Evolutionary conservation across 1,140 invertebrate species (phyloP), one percentile per base, ranked within the genome.

Genomic region (Riptortus pedestris): DNA sequence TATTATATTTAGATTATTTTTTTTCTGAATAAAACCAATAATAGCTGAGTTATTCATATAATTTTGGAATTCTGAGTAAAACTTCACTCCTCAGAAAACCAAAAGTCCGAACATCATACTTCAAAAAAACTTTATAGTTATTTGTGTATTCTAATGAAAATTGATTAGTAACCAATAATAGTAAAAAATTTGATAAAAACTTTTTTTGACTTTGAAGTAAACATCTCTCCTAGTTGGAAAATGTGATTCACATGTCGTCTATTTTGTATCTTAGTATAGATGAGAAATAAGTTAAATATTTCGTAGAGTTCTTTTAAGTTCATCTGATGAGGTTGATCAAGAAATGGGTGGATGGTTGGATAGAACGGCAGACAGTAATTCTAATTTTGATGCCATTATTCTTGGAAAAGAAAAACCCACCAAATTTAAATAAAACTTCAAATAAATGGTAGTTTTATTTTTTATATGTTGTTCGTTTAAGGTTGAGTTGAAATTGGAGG

Each of bases 401-500:
- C 5, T 5, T 38, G 5, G 14, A 38, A 38, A 38, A n/a, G n/a
- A n/a, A n/a, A n/a, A n/a, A n/a, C n/a, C n/a, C n/a, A n/a, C n/a
- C n/a, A n/a, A n/a, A n/a, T n/a, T n/a, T n/a, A n/a, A n/a, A n/a
- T n/a, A n/a, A n/a, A n/a, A n/a, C n/a, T n/a, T n/a, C n/a, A n/a
- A n/a, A n/a, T n/a, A n/a, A n/a, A n/a, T n/a, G n/a, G n/a, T n/a
- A n/a, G n/a, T n/a, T n/a, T n/a, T 38, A 5, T 55, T 2, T 55
- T 1, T 55, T 20, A 24, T 24, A 55, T 20, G 22, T 51, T 20
- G 14, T 55, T 14, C 14, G 2, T 55, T 22, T 24, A 24, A 55
- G 51, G n/a, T 55, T 12, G 51, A 55, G 26, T 24, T 55, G 51
- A 55, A 55, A 55, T 55, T 55, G n/a, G 24, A 24, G 24, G 58